Evolutionary conservation across 2,888 invertebrate species (phyloP).

Genomic region (Conomelus anceps): DNA sequence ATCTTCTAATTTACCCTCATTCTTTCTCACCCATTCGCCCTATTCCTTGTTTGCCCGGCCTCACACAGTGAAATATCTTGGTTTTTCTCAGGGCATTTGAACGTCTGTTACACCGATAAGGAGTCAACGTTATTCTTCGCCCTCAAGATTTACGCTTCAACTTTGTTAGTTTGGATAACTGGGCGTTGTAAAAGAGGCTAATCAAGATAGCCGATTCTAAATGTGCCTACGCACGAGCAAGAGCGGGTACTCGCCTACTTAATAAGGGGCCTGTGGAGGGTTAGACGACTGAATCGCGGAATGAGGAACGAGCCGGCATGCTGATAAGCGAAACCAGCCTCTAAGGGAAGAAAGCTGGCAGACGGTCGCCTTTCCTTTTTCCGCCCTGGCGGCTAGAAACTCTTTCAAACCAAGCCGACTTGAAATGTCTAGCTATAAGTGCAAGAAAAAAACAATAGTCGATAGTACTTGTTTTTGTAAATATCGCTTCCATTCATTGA

Average conservation of each 20-base stretch:
- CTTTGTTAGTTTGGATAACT: conserved; percentile 1
- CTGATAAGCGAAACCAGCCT: neutral
- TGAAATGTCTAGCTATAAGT: neutral
- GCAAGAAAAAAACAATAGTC: no score
- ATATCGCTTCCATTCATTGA: no score
- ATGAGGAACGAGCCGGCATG: neutral
- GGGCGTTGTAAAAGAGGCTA: neutral
- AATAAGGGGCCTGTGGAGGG: neutral
- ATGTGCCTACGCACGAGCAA: neutral
- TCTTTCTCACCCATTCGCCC: neutral
- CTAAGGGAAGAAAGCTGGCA: neutral
- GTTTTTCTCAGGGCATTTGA: neutral
- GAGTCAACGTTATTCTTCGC: conserved; percentile 2
- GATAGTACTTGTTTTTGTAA: no score
- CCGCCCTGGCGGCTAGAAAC: neutral
- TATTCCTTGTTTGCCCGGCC: neutral
- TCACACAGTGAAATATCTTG: neutral
- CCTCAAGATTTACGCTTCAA: conserved; percentile 8
- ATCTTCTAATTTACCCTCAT: neutral
- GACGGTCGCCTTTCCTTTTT: neutral
- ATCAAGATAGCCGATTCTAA: neutral
- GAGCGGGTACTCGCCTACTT: neutral
- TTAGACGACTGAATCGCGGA: neutral
- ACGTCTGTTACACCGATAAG: neutral
- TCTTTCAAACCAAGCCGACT: neutral